phyloP scores from a whole-genome alignment of 2,797 vertebrate genomes.

The Helicolenus hilgendorfi region DNA sequence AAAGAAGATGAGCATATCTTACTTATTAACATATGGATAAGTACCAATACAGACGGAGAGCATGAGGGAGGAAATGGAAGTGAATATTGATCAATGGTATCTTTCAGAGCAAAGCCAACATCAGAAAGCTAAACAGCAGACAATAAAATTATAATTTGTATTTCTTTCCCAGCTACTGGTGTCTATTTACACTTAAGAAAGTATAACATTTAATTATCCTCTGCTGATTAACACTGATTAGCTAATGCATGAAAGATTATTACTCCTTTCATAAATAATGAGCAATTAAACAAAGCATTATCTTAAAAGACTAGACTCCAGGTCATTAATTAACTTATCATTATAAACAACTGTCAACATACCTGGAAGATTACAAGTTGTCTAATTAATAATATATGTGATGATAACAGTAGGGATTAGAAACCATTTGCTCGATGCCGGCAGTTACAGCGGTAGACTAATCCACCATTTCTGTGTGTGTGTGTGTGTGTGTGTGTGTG shows the following conservation, averaged over 20 bases:
- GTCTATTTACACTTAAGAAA: not conserved
- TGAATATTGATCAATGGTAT: conserved; percentile 3
- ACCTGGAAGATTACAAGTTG: conserved; percentile 31
- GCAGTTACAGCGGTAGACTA: not conserved
- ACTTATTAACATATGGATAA: not conserved
- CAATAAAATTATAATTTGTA: not conserved
- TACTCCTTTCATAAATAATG: conserved; percentile 32
- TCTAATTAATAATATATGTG: conserved; percentile 43
- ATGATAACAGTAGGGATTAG: conserved; percentile 21
- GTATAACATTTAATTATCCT: conserved; percentile 15
- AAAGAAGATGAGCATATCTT: not conserved
- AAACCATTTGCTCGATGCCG: conserved; percentile 5
- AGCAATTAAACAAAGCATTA: conserved; percentile 2
- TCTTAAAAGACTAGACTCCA: conserved; percentile 17
- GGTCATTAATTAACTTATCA: conserved; percentile 30
- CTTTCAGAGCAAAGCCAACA: conserved; percentile 1
- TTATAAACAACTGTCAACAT: conserved; percentile 38
- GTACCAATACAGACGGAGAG: not conserved
- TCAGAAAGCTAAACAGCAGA: conserved; percentile 2
- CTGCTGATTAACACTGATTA: conserved; percentile 25
- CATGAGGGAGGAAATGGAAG: not conserved
- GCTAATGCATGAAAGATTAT: conserved; percentile 5
- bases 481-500: no score
- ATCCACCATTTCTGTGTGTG: not conserved
- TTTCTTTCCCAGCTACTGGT: not conserved